A percentile compares a stretch with the other conserved stretches of the same genome.
Evolutionary conservation across 37 sponge, comb jelly and placozoan species (phyloP).

Genomic region (Bolinopsis microptera): DNA sequence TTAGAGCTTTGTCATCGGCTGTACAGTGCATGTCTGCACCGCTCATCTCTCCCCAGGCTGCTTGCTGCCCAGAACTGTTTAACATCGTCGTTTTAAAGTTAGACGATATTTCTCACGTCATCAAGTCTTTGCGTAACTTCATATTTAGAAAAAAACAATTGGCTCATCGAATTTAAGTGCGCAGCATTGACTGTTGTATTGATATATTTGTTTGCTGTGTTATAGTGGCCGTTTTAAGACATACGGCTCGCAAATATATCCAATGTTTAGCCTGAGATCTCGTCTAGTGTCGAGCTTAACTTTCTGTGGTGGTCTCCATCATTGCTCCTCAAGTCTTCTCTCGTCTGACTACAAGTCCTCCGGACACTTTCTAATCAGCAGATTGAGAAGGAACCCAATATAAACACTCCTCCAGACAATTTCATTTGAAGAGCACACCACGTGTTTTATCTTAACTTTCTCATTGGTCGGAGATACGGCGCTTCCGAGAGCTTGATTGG

Average conservation of each 20-base stretch:
- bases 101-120: neutral
- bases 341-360: neutral
- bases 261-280: no score
- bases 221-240: neutral
- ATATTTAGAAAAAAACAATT: neutral
- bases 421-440: neutral
- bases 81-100: neutral
- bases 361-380: neutral
- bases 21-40: neutral
- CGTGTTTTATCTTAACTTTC: neutral
- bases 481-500: neutral
- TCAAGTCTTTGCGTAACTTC: neutral
- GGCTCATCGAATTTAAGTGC: neutral
- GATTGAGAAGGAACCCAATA: neutral
- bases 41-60: no score
- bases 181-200: neutral
- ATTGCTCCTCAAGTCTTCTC: neutral
- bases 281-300: no score
- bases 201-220: no score
- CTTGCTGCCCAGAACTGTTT: neutral
- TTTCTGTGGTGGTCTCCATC: neutral
- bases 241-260: no score
- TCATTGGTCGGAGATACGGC: neutral
- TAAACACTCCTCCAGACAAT: neutral
- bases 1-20: neutral